Evolutionary conservation across 64 coral and sea anemone species (phyloP), one percentile per base, ranked within the genome.

Genomic region (Dendronephthya gigantea): DNA sequence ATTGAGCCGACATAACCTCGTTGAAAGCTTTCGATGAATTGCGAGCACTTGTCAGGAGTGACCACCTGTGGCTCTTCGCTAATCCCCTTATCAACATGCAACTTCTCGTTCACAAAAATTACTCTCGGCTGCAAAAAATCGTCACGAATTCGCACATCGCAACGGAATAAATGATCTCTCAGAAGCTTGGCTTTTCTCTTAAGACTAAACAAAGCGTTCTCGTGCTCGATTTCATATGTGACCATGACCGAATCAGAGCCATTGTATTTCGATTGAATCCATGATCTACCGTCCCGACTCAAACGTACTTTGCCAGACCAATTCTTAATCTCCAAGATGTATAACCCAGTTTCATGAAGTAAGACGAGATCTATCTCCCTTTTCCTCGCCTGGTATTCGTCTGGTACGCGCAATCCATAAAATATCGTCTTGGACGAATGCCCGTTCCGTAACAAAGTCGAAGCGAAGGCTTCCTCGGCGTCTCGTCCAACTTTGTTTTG

Each of bases 21-120:
- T 14, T 87, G 88, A 88, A 98, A 98, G 48, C 90, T 98, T 90
- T 87, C 52, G 52, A 93, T 31, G 33, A 98, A 98, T 39, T 68
- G 70, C 17, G 93, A 84, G 58, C 50, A 70, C 19, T 91, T 87
- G 14, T 85, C 36, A 32, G 89, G 87, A 16, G 28, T 85, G 5
- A 98, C 56, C 10, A 98, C 92, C 22, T 81, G 69, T 9, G 87
- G 51, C 39, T 98, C 90, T n/a, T 91, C 84, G 19, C 76, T n/a
- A 74, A 98, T 93, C 68, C 74, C 56, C 34, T 84, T 66, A 45
- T 93, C 89, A 22, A 98, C 51, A 33, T 93, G 68, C 48, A 65
- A 86, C 31, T 91, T 98, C 75, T 85, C 2, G 39, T 98, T 98
- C 0, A 90, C 90, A 72, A 98, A 98, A 68, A 98, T 90, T 76